Percentiles rank a stretch among this genome's conserved stretches.
Evolutionary conservation across 2,888 invertebrate genomes (phyloP).

Genomic region (Pyrrhosoma nymphula): DNA sequence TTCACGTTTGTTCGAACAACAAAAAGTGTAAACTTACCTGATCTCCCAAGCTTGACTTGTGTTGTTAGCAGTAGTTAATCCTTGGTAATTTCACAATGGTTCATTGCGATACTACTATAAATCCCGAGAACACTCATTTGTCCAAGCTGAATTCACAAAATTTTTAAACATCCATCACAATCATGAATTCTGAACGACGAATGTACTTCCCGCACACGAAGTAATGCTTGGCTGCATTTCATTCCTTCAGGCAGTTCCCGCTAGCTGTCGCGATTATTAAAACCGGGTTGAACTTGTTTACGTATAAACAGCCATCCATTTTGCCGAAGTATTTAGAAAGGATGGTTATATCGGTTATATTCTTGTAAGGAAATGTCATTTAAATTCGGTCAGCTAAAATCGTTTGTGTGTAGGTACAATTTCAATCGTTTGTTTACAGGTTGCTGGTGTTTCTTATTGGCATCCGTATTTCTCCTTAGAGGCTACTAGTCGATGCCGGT

Average conservation of each 20-base stretch:
- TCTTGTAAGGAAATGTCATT: not conserved
- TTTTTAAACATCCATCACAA: conserved; percentile 67
- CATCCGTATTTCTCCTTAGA: not conserved
- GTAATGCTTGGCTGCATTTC: conserved; percentile 67
- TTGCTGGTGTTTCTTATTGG: not conserved
- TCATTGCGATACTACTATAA: conserved; percentile 54
- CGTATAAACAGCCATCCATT: conserved; percentile 65
- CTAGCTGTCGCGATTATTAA: conserved; percentile 67
- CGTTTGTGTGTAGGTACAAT: too few species aligned
- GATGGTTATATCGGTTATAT: not conserved
- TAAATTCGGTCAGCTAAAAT: not conserved
- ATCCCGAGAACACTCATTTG: conserved; percentile 66
- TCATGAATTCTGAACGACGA: conserved; percentile 64
- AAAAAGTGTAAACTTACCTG: conserved; percentile 63
- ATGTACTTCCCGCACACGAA: conserved; percentile 67
- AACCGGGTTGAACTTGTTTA: conserved; percentile 64
- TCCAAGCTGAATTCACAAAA: conserved; percentile 55
- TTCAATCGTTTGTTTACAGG: too few species aligned
- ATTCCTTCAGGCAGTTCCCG: conserved; percentile 67
- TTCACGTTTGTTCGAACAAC: conserved; percentile 47
- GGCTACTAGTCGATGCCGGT: not conserved
- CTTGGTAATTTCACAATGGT: conserved; percentile 63
- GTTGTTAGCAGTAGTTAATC: conserved; percentile 62
- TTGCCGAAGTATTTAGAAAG: not conserved
- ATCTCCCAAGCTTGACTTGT: conserved; percentile 55